Conservation (phyloP, 2,113 vertebrate species). For the Zosterops borbonicus region DNA sequence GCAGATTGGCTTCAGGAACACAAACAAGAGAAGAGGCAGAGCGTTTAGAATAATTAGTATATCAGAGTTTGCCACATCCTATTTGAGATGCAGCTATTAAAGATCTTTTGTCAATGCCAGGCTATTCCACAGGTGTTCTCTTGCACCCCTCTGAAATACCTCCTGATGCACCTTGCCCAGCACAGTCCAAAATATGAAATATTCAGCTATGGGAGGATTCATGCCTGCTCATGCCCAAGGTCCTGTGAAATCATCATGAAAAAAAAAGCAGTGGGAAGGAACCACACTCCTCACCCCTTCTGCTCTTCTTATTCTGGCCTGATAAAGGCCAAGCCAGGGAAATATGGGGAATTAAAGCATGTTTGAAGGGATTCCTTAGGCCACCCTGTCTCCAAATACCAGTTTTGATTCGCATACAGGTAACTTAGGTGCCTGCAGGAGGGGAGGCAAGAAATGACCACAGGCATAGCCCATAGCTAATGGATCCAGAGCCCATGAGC, state of each 20-base stretch:
- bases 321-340: background rate
- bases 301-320: background rate
- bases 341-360: accelerated
- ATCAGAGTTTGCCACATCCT: background rate
- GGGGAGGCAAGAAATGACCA: background rate
- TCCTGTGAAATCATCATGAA: background rate
- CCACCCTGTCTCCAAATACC: background rate
- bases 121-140: background rate
- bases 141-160: background rate
- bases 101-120: background rate
- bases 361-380: background rate
- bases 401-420: background rate
- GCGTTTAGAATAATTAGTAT: background rate
- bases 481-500: accelerated
- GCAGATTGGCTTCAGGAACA: background rate
- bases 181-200: accelerated
- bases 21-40: background rate
- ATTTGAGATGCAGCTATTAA: background rate
- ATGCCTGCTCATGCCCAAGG: background rate
- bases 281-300: background rate
- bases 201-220: background rate
- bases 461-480: background rate
- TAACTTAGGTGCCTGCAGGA: background rate
- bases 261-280: background rate
- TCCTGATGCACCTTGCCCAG: background rate